A percentile compares a stretch with the other conserved stretches of the same genome.
These are phyloP conservation scores for Oreocharis arfaki DNA, from an alignment of 2,113 vertebrate species.

Conservation along the genomic window DNA sequence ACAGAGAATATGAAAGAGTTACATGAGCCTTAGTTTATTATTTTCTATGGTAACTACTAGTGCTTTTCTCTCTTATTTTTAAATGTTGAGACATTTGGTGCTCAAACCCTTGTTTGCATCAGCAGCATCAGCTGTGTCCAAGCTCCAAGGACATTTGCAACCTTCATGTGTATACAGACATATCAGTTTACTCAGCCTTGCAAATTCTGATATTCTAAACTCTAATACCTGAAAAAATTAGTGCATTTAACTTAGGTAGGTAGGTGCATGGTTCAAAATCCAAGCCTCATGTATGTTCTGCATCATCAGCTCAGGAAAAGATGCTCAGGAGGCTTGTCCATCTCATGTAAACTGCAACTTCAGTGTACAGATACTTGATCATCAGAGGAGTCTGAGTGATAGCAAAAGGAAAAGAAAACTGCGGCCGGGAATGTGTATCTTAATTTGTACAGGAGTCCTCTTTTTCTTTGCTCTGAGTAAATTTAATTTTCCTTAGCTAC, in stretches of 20 bases:
- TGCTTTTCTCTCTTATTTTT: not conserved
- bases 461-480: not conserved
- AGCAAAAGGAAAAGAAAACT: not conserved
- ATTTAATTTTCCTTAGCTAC: conserved; percentile 32
- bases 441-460: not conserved
- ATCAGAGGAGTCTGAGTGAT: not conserved
- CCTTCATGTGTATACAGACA: not conserved
- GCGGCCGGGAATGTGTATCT: not conserved
- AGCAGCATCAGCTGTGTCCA: not conserved
- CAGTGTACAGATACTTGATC: not conserved
- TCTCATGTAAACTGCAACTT: not conserved
- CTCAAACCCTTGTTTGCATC: not conserved
- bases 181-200: not conserved
- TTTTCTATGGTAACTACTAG: not conserved
- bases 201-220: not conserved
- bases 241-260: not conserved
- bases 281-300: not conserved
- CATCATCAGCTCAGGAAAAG: not conserved
- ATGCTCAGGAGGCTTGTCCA: not conserved
- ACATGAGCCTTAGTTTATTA: not conserved
- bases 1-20: not conserved
- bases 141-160: not conserved
- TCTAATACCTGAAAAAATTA: not conserved
- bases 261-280: not conserved
- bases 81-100: not conserved